These are phyloP conservation scores for Auanema sp. DNA, from an alignment of 2,888 invertebrate genomes.

Conservation along the genomic window DNA sequence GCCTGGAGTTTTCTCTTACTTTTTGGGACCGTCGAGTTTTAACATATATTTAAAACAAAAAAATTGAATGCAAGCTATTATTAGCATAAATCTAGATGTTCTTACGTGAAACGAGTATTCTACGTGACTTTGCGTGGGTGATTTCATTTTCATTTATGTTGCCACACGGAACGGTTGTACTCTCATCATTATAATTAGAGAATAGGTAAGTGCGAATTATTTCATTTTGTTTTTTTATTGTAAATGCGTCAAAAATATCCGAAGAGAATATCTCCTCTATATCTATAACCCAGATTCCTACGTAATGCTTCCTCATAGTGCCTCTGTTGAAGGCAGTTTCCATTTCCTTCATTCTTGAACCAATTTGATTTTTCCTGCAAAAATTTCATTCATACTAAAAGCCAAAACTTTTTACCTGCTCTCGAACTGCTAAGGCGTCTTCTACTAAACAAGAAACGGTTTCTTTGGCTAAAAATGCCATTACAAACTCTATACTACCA, in stretches of 20 bases:
- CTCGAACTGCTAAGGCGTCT: slow-evolving; percentile 12
- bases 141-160: too few relatives aligned
- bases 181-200: too few relatives aligned
- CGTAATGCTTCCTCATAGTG: slow-evolving; percentile 22
- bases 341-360: slow-evolving; percentile 12
- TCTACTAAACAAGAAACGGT: slow-evolving; percentile 16
- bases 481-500: slow-evolving; percentile 11
- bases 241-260: slow-evolving; percentile 3
- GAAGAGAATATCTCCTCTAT: slow-evolving; percentile 15
- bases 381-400: not conserved
- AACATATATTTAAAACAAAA: too few relatives aligned
- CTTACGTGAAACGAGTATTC: too few relatives aligned
- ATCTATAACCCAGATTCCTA: slow-evolving; percentile 15
- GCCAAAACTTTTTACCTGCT: slow-evolving; percentile 9
- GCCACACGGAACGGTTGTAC: too few relatives aligned
- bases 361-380: slow-evolving; percentile 10
- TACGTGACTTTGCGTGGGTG: too few relatives aligned
- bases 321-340: slow-evolving; percentile 10
- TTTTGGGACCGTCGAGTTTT: too few relatives aligned
- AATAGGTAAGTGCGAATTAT: too few relatives aligned
- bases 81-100: too few relatives aligned
- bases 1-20: too few relatives aligned
- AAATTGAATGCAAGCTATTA: too few relatives aligned
- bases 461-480: slow-evolving; percentile 19
- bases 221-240: too few relatives aligned